Evolutionary conservation across 2,888 invertebrate genomes (phyloP), one percentile per base, ranked within the genome.

Genomic region (Tetramorium bicarinatum): DNA sequence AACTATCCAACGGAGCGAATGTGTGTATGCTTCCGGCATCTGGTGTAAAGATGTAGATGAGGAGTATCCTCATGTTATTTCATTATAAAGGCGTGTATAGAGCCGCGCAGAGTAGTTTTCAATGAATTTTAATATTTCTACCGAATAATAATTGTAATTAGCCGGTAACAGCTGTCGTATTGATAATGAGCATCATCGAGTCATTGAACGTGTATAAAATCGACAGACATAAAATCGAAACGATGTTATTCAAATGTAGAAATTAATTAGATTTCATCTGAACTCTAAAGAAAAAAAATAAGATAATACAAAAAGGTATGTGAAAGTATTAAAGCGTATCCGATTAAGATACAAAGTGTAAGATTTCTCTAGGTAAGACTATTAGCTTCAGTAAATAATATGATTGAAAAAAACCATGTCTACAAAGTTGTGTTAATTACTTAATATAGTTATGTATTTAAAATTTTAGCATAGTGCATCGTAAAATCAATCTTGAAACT

Each of bases 41-140:
- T 44, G 41, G 41, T n/a, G 56, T 34, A 41, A 56, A 77, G 54
- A 66, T 67, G n/a, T n/a, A n/a, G n/a, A n/a, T n/a, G n/a, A n/a
- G n/a, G 77, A 67, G 41, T 66, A 52, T 66, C 52, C 76, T 25
- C 11, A 13, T 13, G 9, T 77, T 56, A 77, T 56, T 44, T 29
- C n/a, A 29, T 54, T 54, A n/a, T 67, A 67, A 25, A 56, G 18
- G 44, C 29, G 13, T 41, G 29, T 11, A 34, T 34, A 34, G 3
- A 34, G 11, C 9, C 9, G 21, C n/a, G 4, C 15, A 21, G 3
- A 64, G 13, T 34, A 47, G 2, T 29, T 34, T n/a, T 56, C 21
- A 2, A 44, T n/a, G 15, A 44, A 44, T 54, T 41, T 38, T 21
- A 13, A 9, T 44, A 56, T 61, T 44, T 56, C 25, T 29, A 25